Conservation (phyloP, 2,888 invertebrate species). For the Chrysotoxum bicinctum region DNA sequence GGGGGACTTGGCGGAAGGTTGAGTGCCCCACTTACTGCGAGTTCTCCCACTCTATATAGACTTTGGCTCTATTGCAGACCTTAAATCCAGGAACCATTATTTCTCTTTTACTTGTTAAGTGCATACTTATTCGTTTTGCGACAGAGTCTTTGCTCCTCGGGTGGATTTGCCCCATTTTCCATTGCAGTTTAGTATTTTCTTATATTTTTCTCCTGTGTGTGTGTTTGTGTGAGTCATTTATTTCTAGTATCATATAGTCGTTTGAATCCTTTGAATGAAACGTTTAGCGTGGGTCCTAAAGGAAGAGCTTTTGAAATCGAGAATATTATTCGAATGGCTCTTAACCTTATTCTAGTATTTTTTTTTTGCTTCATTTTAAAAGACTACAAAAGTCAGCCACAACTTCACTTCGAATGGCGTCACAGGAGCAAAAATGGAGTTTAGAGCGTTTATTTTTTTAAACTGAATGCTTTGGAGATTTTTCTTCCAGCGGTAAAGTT, state of each 20-base stretch:
- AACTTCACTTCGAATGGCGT: constrained; percentile 20
- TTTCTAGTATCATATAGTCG: constrained; percentile 38
- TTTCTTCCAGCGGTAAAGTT: constrained; percentile 32
- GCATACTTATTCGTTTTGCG: constrained; percentile 55
- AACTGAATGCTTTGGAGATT: constrained; percentile 5
- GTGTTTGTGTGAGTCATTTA: neutral
- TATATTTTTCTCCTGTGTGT: neutral
- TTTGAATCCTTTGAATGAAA: constrained; percentile 58
- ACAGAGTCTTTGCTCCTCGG: constrained; percentile 44
- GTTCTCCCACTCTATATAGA: constrained; percentile 6
- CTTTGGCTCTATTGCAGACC: constrained; percentile 9
- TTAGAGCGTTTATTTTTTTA: constrained; percentile 2
- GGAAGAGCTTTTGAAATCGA: constrained; percentile 48
- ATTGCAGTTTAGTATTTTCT: neutral
- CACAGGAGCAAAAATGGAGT: constrained; percentile 12
- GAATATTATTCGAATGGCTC: constrained; percentile 70
- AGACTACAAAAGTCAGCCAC: constrained; percentile 51
- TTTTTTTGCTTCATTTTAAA: constrained; percentile 1
- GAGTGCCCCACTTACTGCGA: constrained; percentile 43
- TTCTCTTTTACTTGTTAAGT: constrained; percentile 58
- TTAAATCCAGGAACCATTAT: constrained; percentile 61
- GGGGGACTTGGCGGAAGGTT: neutral
- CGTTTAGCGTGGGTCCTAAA: constrained; percentile 33
- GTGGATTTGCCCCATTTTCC: constrained; percentile 43
- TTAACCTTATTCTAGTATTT: constrained; percentile 53